Percentiles rank a stretch among this genome's conserved stretches.
Evolutionary conservation across 2,113 vertebrate genomes (phyloP).

Genomic region (Malurus alboscapulatus): DNA sequence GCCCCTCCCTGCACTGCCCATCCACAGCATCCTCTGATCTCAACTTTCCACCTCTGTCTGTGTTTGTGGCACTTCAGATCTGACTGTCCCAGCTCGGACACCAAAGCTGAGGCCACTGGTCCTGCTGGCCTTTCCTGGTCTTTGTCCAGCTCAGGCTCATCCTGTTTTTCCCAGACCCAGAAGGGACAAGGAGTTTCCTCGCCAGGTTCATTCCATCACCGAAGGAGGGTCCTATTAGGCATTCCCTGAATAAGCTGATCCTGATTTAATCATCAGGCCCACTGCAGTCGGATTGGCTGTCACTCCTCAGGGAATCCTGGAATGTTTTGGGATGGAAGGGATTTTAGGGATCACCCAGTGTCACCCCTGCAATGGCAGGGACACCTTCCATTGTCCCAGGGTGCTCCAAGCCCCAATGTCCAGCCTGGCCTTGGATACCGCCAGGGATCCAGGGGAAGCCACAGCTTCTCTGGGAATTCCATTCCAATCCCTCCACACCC

Average conservation of each 20-base stretch:
- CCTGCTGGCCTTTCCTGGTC: neutral
- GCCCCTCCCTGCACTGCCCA: neutral
- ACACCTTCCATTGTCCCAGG: fast-evolving
- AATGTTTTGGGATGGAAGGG: neutral
- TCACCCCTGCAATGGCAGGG: neutral
- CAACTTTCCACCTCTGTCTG: fast-evolving
- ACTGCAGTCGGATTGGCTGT: neutral
- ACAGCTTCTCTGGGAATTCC: neutral
- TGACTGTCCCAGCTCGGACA: neutral
- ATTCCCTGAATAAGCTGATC: neutral
- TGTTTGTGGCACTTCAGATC: neutral
- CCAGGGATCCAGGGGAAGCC: neutral
- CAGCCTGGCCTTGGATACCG: fast-evolving
- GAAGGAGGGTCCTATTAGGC: neutral
- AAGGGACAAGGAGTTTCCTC: no score
- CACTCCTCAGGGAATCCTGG: neutral
- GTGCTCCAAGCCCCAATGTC: fast-evolving
- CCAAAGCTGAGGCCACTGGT: neutral
- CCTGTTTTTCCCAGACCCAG: neutral
- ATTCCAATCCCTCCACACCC: neutral
- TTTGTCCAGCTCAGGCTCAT: neutral
- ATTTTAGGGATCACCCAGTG: neutral
- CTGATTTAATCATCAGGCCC: neutral
- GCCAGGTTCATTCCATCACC: neutral
- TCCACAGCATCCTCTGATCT: neutral